Evolutionary conservation across 2,888 invertebrate genomes (phyloP).

Genomic region (Drosophila mimica): DNA sequence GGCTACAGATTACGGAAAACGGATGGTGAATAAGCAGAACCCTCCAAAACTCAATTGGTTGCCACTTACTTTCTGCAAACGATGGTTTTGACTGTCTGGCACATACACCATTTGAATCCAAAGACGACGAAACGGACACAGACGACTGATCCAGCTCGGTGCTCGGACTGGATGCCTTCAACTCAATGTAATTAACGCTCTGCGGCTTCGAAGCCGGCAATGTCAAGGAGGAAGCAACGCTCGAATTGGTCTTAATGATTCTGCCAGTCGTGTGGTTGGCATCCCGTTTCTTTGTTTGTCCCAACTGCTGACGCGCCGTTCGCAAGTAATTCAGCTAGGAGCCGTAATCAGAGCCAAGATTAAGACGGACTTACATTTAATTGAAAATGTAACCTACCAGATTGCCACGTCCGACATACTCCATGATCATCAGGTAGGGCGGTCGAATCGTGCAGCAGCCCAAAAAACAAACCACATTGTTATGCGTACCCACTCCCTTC

Average conservation of each 20-base stretch:
- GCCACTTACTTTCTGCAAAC: constrained; percentile 87
- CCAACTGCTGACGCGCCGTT: constrained; percentile 64
- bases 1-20: constrained; percentile 59
- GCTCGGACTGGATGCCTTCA: constrained; percentile 74
- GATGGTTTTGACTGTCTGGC: constrained; percentile 84
- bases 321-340: constrained; percentile 70
- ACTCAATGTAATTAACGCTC: constrained; percentile 81
- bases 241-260: constrained; percentile 6
- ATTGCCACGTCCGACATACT: constrained; percentile 92
- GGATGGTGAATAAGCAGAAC: background rate
- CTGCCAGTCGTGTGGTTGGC: constrained; percentile 55
- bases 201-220: constrained; percentile 15
- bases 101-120: background rate
- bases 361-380: background rate
- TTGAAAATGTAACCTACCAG: constrained; percentile 85
- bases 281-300: constrained; percentile 38
- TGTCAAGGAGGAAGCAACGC: constrained; percentile 1
- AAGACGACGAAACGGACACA: background rate
- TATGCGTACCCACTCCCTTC: constrained; percentile 91
- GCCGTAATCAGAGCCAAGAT: background rate
- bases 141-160: constrained; percentile 25
- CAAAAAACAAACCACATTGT: constrained; percentile 89
- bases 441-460: constrained; percentile 90
- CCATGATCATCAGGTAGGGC: constrained; percentile 91
- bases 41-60: too few relatives aligned